Percentiles rank a stretch among this genome's conserved stretches.
Conservation (phyloP, 2,888 invertebrate species). For the Psylliodes chrysocephalus region DNA sequence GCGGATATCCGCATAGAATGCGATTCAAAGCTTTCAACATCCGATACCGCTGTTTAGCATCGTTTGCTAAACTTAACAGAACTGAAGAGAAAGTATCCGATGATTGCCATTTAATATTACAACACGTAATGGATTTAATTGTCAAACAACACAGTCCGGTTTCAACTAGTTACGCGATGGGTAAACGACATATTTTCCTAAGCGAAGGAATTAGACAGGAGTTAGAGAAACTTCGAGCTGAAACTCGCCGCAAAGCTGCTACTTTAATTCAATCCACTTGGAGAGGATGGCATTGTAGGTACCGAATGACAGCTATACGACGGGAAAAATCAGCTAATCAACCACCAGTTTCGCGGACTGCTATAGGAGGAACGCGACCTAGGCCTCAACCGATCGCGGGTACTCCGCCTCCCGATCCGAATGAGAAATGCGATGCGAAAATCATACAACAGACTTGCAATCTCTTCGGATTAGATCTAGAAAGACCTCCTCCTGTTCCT, state of each 20-base stretch:
- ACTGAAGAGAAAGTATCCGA: conserved; percentile 77
- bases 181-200: conserved; percentile 92
- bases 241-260: conserved; percentile 82
- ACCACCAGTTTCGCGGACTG: conserved; percentile 38
- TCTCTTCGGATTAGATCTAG: conserved; percentile 89
- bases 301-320: conserved; percentile 72
- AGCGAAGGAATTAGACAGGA: conserved; percentile 94
- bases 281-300: conserved; percentile 81
- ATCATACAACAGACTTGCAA: conserved; percentile 92
- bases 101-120: conserved; percentile 80
- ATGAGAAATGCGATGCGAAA: conserved; percentile 88
- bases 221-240: conserved; percentile 82
- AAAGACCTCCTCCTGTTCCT: conserved; percentile 91
- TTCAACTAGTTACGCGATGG: conserved; percentile 89
- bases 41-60: conserved; percentile 85
- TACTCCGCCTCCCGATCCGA: conserved; percentile 83
- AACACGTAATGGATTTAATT: conserved; percentile 73
- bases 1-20: conserved; percentile 95
- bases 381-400: conserved; percentile 91
- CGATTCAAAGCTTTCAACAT: conserved; percentile 91
- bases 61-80: conserved; percentile 75
- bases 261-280: conserved; percentile 86
- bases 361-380: conserved; percentile 70
- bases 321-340: conserved; percentile 51
- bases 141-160: conserved; percentile 69